A percentile compares a stretch with the other conserved stretches of the same genome.
These are phyloP conservation scores for Parambassis ranga DNA, from an alignment of 2,797 vertebrate species.

Conservation along the genomic window DNA sequence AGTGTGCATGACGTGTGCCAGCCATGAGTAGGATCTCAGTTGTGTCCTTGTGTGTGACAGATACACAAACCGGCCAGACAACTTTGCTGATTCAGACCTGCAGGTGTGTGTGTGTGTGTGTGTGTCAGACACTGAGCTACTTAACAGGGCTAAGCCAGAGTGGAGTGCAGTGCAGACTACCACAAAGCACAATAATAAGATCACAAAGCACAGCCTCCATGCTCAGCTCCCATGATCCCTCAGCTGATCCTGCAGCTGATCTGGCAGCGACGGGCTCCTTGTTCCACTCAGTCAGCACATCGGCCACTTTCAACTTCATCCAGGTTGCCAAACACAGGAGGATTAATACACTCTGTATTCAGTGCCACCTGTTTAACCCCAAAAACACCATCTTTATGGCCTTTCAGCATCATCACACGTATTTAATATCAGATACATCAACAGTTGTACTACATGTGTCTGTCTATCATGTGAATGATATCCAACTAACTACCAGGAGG, in stretches of 20 bases:
- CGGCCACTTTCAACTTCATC: conserved; percentile 48
- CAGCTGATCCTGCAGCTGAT: conserved; percentile 72
- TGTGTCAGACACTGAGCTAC: conserved; percentile 26
- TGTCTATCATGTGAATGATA: not conserved
- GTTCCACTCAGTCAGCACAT: conserved; percentile 58
- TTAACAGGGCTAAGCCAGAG: conserved; percentile 17
- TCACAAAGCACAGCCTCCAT: conserved; percentile 44
- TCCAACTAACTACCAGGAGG: not conserved
- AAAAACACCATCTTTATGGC: conserved; percentile 1
- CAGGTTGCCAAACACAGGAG: conserved; percentile 24
- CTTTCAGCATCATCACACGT: conserved; percentile 6
- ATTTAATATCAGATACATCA: not conserved
- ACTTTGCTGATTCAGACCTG: conserved; percentile 48
- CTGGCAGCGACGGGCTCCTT: conserved; percentile 34
- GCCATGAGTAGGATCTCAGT: conserved; percentile 13
- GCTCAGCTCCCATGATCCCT: conserved; percentile 65
- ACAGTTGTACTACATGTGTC: not conserved
- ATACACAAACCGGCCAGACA: conserved; percentile 41
- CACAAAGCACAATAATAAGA: conserved; percentile 63
- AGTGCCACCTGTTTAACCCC: conserved; percentile 25
- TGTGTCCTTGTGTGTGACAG: conserved; percentile 14
- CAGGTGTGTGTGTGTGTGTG: conserved; percentile 18
- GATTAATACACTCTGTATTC: conserved; percentile 5
- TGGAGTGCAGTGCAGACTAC: conserved; percentile 20
- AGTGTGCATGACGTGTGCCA: conserved; percentile 60